Conservation (phyloP, 2,888 invertebrate species). For the Drosophila paracracens region DNA sequence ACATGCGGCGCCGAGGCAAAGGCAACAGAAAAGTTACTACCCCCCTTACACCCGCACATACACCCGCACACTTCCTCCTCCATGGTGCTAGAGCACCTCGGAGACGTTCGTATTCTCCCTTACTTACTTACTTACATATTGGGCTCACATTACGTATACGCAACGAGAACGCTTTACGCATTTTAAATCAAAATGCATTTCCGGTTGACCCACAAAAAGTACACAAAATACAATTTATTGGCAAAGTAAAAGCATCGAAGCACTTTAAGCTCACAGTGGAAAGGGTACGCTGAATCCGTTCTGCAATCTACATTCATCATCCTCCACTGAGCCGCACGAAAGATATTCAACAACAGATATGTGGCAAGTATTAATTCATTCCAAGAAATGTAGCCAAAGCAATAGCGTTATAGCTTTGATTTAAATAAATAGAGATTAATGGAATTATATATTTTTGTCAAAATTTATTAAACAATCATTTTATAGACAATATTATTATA, state of each 20-base stretch:
- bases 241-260: slow-evolving; percentile 49
- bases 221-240: slow-evolving; percentile 68
- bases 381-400: not conserved
- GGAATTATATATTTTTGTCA: not conserved
- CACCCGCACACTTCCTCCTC: not conserved
- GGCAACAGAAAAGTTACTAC: slow-evolving; percentile 34
- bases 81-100: not conserved
- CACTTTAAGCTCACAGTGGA: slow-evolving; percentile 36
- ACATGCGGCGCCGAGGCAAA: slow-evolving; percentile 69
- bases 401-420: not conserved
- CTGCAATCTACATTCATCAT: slow-evolving; percentile 6
- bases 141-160: slow-evolving; percentile 68
- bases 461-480: not conserved
- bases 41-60: not conserved
- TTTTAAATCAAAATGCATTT: slow-evolving; percentile 79
- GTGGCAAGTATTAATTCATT: not conserved
- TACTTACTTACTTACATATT: slow-evolving; percentile 1
- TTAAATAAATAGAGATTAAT: not conserved
- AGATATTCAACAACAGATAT: not conserved
- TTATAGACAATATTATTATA: not conserved
- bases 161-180: slow-evolving; percentile 64
- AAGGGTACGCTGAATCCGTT: slow-evolving; percentile 3
- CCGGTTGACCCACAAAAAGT: slow-evolving; percentile 65
- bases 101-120: not conserved
- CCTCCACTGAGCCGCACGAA: not conserved